phyloP scores from a whole-genome alignment of 1,140 invertebrate genomes.

The Conopomorpha cramerella region DNA sequence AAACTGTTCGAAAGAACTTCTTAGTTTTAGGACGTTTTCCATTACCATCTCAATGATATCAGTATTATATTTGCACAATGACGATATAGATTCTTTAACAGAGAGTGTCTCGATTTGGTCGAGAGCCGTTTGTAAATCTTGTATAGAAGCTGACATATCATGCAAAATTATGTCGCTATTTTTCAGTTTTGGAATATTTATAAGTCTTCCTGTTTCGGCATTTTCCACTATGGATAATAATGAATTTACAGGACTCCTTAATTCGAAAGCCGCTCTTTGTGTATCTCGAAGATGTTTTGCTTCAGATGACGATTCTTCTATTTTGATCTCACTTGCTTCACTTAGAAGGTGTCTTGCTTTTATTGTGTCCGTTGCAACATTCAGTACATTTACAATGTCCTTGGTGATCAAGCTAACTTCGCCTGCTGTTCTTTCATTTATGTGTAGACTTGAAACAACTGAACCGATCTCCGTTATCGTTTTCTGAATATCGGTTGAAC shows the following conservation, averaged over 20 bases:
- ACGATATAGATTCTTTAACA: slow-evolving; percentile 26
- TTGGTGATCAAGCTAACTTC: slow-evolving; percentile 47
- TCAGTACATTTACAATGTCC: slow-evolving; percentile 56
- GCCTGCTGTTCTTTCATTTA: slow-evolving; percentile 12
- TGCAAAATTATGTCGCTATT: slow-evolving; percentile 34
- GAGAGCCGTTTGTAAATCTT: slow-evolving; percentile 55
- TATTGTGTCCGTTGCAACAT: slow-evolving; percentile 56
- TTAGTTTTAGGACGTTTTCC: slow-evolving; percentile 34
- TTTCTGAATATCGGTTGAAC: slow-evolving; percentile 56
- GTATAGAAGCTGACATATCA: slow-evolving; percentile 58
- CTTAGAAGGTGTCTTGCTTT: slow-evolving; percentile 50
- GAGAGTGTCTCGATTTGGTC: slow-evolving; percentile 46
- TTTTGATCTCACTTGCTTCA: slow-evolving; percentile 56
- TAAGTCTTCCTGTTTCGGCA: slow-evolving; percentile 17
- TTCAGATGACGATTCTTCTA: slow-evolving; percentile 42
- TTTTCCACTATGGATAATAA: slow-evolving; percentile 29
- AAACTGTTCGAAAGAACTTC: slow-evolving; percentile 38
- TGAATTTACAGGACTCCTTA: slow-evolving; percentile 38
- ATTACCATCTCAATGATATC: slow-evolving; percentile 43
- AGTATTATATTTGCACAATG: slow-evolving; percentile 35
- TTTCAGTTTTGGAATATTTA: slow-evolving; percentile 15
- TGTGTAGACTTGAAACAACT: slow-evolving; percentile 12
- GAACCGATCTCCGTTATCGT: slow-evolving; percentile 21
- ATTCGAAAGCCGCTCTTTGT: slow-evolving; percentile 50
- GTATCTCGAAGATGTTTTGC: slow-evolving; percentile 52